A percentile compares a stretch with the other conserved stretches of the same genome.
Evolutionary conservation across 2,888 invertebrate genomes (phyloP).

Genomic region (Chaetogeoica ovagalla): DNA sequence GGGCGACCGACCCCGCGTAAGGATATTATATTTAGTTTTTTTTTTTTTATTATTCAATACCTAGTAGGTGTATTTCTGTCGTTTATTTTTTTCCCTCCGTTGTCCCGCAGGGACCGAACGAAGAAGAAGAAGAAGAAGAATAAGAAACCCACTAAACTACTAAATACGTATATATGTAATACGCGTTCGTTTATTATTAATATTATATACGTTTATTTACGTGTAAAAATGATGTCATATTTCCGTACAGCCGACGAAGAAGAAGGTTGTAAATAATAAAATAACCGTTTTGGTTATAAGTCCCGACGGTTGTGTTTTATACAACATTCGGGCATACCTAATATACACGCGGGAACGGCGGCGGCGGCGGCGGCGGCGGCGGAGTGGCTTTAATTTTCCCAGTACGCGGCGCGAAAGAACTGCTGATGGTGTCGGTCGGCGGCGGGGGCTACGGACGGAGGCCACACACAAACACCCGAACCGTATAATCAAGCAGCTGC

Average conservation of each 20-base stretch:
- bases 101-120: conserved; percentile 31
- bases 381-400: conserved; percentile 43
- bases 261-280: conserved; percentile 53
- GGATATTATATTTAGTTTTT: too few relatives aligned
- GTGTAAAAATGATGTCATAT: conserved; percentile 52
- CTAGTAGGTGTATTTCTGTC: not conserved
- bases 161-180: conserved; percentile 14
- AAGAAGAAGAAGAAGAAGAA: conserved; percentile 8
- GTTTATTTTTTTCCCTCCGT: not conserved
- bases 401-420: conserved; percentile 43
- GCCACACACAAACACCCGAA: conserved; percentile 52
- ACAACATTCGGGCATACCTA: too few relatives aligned
- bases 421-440: conserved; percentile 39
- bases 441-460: conserved; percentile 1
- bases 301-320: not conserved
- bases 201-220: conserved; percentile 28
- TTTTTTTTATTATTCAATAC: conserved; percentile 30
- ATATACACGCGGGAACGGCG: not conserved
- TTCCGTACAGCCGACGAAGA: conserved; percentile 11
- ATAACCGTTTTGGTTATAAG: conserved; percentile 33
- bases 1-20: not conserved
- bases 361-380: too few relatives aligned
- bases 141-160: not conserved
- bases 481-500: conserved; percentile 51
- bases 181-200: not conserved